These are phyloP conservation scores for Chrysochloris asiatica DNA, from an alignment of 2,113 vertebrate genomes.

Conservation along the genomic window DNA sequence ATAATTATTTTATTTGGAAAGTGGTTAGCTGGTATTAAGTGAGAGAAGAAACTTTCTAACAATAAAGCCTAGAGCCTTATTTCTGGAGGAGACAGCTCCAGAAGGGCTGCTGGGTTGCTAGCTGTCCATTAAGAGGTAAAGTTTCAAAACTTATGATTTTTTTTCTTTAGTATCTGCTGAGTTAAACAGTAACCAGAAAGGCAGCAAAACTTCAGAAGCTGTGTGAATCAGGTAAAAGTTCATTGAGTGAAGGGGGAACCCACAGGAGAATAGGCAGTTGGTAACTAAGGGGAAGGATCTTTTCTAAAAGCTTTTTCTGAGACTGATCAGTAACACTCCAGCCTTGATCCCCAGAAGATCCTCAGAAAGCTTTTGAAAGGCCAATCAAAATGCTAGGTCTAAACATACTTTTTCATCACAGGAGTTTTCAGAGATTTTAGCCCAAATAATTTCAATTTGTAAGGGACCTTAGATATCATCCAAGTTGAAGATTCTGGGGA, in stretches of 20 bases:
- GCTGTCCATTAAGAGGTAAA: not conserved
- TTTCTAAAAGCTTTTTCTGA: not conserved
- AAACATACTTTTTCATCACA: not conserved
- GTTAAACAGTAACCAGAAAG: conserved; percentile 52
- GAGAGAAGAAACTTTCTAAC: not conserved
- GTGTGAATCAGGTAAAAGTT: not conserved
- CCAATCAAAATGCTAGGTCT: not conserved
- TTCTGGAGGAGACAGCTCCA: not conserved
- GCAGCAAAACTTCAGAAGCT: not conserved
- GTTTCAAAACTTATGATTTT: not conserved
- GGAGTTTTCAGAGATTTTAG: no score
- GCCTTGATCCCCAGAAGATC: not conserved
- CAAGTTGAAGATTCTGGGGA: not conserved
- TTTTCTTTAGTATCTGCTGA: conserved; percentile 22
- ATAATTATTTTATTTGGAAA: not conserved
- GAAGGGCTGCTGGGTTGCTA: not conserved
- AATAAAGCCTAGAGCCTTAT: not conserved
- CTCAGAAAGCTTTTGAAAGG: not conserved
- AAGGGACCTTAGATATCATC: not conserved
- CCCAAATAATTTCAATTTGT: not conserved
- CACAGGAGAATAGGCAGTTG: not conserved
- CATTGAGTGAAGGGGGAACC: not conserved
- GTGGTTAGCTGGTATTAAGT: not conserved
- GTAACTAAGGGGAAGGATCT: not conserved
- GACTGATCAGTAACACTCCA: not conserved